These are phyloP conservation scores for Anoplolepis gracilipes DNA, from an alignment of 1,140 invertebrate species.

Conservation along the genomic window DNA sequence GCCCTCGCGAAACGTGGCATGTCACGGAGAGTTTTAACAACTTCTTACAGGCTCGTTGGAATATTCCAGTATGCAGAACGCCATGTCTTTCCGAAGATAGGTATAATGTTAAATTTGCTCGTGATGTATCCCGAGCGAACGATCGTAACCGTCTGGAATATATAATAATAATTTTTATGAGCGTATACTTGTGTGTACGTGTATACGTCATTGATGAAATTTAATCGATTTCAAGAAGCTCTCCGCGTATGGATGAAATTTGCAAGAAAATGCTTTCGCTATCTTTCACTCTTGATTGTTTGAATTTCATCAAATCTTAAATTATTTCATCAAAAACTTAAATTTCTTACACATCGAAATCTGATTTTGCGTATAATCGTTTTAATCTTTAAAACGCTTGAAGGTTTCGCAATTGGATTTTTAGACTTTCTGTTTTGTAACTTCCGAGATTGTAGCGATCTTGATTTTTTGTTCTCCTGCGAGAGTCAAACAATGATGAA, in stretches of 20 bases:
- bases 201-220: neutral
- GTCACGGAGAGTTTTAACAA: slow-evolving; percentile 43
- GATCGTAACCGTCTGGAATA: neutral
- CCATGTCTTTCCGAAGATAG: slow-evolving; percentile 18
- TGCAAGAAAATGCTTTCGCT: neutral
- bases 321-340: neutral
- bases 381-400: neutral
- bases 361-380: neutral
- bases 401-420: neutral
- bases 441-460: neutral
- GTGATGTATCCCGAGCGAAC: neutral
- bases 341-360: neutral
- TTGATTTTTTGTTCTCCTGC: neutral
- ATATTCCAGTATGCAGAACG: slow-evolving; percentile 32
- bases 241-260: neutral
- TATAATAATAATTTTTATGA: slow-evolving; percentile 2
- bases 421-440: neutral
- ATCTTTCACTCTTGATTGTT: neutral
- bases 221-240: neutral
- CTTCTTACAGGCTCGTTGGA: slow-evolving; percentile 36
- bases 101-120: slow-evolving; percentile 8
- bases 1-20: slow-evolving; percentile 8
- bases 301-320: neutral
- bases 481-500: neutral
- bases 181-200: no score